These are phyloP conservation scores for Mustelus asterias DNA, from an alignment of 2,113 vertebrate genomes.

Conservation along the genomic window DNA sequence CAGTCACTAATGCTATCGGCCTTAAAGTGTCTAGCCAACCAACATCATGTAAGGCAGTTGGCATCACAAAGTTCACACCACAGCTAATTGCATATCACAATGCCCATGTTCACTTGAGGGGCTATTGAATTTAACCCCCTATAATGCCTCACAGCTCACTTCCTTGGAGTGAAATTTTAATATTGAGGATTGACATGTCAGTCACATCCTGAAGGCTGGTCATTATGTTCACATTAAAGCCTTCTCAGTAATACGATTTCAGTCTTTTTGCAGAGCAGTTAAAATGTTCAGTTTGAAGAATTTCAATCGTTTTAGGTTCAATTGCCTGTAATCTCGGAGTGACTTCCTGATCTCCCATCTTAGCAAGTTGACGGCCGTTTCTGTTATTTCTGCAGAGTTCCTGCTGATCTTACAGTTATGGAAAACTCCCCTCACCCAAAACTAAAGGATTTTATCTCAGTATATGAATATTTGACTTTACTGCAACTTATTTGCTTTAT, in stretches of 20 bases:
- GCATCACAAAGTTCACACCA: too few species aligned
- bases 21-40: too few species aligned
- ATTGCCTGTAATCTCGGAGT: background rate
- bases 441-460: background rate
- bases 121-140: too few species aligned
- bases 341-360: too few species aligned
- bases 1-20: too few species aligned
- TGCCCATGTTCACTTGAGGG: too few species aligned
- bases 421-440: background rate
- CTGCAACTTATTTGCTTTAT: too few species aligned
- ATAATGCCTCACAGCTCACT: background rate
- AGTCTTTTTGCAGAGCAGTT: background rate
- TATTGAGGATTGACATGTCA: background rate
- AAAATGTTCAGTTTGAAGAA: background rate
- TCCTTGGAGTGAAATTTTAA: background rate
- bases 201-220: background rate
- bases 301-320: background rate
- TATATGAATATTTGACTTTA: background rate
- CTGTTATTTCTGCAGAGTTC: background rate
- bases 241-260: background rate
- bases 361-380: background rate
- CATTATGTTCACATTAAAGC: too few species aligned
- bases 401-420: background rate
- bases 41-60: too few species aligned
- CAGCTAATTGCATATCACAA: too few species aligned